A percentile compares a stretch with the other conserved stretches of the same genome.
phyloP scores from a whole-genome alignment of 2,888 invertebrate species.

The Vandiemenella viatica region DNA sequence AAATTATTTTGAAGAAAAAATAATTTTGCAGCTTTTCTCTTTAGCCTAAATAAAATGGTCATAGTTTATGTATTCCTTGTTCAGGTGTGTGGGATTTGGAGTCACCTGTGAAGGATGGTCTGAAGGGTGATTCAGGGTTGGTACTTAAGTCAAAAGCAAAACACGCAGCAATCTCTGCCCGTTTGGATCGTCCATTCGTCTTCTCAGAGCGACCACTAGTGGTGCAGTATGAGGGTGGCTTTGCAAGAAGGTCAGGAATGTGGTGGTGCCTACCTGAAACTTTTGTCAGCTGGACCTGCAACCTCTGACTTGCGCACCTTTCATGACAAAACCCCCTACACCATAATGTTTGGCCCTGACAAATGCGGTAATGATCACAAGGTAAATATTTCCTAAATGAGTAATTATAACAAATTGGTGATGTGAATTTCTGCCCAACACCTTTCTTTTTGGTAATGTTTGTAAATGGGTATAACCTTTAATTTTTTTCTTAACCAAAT shows the following conservation, averaged over 20 bases:
- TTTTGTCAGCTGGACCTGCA: slow-evolving; percentile 58
- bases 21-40: too few relatives aligned
- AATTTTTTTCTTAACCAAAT: too few relatives aligned
- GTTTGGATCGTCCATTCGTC: slow-evolving; percentile 60
- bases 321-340: slow-evolving; percentile 91
- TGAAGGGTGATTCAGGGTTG: slow-evolving; percentile 72
- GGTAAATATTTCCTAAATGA: too few relatives aligned
- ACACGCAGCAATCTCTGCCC: slow-evolving; percentile 83
- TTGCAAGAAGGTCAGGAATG: slow-evolving; percentile 96
- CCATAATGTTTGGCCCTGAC: slow-evolving; percentile 99
- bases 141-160: slow-evolving; percentile 89
- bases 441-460: too few relatives aligned
- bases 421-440: too few relatives aligned
- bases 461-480: too few relatives aligned
- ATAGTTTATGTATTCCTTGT: slow-evolving; percentile 1
- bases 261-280: slow-evolving; percentile 93
- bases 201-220: slow-evolving; percentile 54
- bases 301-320: slow-evolving; percentile 63
- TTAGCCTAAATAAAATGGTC: too few relatives aligned
- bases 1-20: too few relatives aligned
- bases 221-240: slow-evolving; percentile 85
- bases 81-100: slow-evolving; percentile 53
- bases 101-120: slow-evolving; percentile 55
- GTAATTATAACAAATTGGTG: too few relatives aligned
- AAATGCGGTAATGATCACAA: slow-evolving; percentile 95